Conservation (phyloP, 2,113 vertebrate species). For the Craseonycteris thonglongyai region DNA sequence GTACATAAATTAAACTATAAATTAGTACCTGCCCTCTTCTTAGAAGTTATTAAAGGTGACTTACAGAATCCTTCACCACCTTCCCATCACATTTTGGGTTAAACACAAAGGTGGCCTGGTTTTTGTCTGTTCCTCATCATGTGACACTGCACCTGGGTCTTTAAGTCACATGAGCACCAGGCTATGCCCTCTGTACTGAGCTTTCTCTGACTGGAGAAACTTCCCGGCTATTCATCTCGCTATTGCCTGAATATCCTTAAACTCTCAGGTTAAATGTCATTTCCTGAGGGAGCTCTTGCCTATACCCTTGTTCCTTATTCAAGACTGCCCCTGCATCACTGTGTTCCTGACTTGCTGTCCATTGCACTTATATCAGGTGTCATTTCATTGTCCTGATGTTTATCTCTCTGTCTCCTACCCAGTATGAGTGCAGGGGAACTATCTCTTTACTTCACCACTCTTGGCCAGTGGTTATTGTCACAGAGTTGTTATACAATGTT, state of each 20-base stretch:
- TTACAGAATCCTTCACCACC: background rate
- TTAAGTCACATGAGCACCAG: accelerated
- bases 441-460: accelerated
- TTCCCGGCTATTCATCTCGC: accelerated
- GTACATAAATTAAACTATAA: background rate
- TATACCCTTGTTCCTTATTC: accelerated
- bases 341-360: too few species aligned
- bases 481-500: accelerated
- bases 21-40: background rate
- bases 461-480: accelerated
- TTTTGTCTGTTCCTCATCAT: accelerated
- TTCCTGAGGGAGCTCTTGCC: background rate
- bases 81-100: background rate
- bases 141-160: accelerated
- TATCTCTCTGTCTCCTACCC: background rate
- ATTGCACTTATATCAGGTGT: accelerated
- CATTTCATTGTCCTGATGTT: accelerated
- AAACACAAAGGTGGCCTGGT: too few species aligned
- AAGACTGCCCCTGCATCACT: accelerated
- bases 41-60: background rate
- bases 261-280: too few species aligned
- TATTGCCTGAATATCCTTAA: background rate
- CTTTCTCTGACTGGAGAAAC: accelerated
- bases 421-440: accelerated
- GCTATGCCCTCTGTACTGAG: accelerated